Conservation (phyloP, 2,797 vertebrate genomes). For the Eidolon dupreanum region DNA sequence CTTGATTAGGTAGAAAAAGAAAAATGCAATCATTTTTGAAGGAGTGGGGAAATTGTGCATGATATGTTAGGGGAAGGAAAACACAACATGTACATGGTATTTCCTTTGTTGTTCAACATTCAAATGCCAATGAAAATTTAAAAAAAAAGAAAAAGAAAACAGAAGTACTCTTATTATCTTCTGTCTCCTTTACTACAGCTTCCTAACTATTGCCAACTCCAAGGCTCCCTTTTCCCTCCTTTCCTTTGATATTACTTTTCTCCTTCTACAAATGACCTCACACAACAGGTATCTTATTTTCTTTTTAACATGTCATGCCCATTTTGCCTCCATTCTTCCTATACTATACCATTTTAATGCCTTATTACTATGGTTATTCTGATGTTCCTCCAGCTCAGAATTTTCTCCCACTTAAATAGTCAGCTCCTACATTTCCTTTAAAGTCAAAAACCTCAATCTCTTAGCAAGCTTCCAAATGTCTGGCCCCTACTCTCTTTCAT, state of each 20-base stretch:
- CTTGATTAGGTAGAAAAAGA: neutral
- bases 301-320: neutral
- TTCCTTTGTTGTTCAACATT: neutral
- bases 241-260: neutral
- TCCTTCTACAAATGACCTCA: neutral
- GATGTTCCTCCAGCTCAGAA: neutral
- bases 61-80: neutral
- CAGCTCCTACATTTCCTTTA: neutral
- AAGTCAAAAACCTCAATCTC: constrained; percentile 5
- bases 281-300: neutral
- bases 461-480: neutral
- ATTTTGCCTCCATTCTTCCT: neutral
- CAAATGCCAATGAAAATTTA: constrained; percentile 24
- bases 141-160: neutral
- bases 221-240: neutral
- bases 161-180: neutral
- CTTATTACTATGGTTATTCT: constrained; percentile 1
- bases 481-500: neutral
- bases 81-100: neutral
- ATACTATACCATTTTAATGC: neutral
- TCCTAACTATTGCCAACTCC: neutral
- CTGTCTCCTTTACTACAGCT: neutral
- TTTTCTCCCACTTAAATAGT: neutral
- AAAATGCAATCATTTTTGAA: neutral
- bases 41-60: neutral